These are phyloP conservation scores for Ochotona curzoniae DNA, from an alignment of 2,113 vertebrate genomes.

Conservation along the genomic window DNA sequence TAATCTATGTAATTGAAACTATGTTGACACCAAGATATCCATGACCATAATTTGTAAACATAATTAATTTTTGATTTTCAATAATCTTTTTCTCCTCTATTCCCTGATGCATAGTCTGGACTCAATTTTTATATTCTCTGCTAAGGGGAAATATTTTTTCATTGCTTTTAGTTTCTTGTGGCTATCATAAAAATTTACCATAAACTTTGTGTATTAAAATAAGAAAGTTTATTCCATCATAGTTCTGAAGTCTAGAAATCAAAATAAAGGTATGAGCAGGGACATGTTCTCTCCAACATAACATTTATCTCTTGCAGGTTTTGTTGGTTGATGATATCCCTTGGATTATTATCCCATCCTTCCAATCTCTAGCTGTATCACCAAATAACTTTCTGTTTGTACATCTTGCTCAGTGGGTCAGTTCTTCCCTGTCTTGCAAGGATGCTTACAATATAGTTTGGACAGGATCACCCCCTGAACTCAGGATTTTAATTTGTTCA, in stretches of 20 bases:
- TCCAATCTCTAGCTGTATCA: not conserved
- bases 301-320: not conserved
- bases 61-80: not conserved
- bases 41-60: too few relatives aligned
- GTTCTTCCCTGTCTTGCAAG: not conserved
- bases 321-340: not conserved
- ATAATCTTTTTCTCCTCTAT: not conserved
- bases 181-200: not conserved
- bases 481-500: not conserved
- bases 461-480: not conserved
- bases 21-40: not conserved
- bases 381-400: not conserved
- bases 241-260: not conserved
- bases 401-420: not conserved
- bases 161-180: not conserved
- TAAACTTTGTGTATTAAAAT: not conserved
- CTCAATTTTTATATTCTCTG: not conserved
- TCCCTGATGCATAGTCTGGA: not conserved
- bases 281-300: not conserved
- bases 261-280: not conserved
- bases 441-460: not conserved
- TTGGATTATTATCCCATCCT: not conserved
- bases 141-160: not conserved
- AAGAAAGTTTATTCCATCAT: not conserved
- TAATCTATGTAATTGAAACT: conserved; percentile 32